phyloP scores from a whole-genome alignment of 2,113 vertebrate species.

The Lepus timidus region DNA sequence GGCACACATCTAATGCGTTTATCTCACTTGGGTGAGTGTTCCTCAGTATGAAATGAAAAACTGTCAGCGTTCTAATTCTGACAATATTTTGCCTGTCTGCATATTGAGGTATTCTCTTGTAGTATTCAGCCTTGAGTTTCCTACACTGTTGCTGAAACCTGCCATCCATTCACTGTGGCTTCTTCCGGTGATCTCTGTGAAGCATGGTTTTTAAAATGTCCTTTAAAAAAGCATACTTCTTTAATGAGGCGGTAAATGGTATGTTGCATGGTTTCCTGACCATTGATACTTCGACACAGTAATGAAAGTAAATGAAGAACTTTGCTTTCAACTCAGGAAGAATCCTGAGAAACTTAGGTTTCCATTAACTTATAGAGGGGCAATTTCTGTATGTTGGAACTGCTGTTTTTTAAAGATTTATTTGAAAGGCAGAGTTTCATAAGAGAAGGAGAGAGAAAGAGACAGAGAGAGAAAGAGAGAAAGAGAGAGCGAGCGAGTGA shows the following conservation, averaged over 20 bases:
- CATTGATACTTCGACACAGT: slow-evolving; percentile 43
- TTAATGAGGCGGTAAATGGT: slow-evolving; percentile 64
- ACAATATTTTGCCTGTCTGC: not conserved
- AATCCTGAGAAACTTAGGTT: slow-evolving; percentile 56
- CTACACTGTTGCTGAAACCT: not conserved
- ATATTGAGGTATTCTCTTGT: not conserved
- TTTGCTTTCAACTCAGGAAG: slow-evolving; percentile 58
- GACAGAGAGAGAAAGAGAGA: too few species aligned
- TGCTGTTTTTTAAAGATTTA: not conserved
- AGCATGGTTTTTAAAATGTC: slow-evolving; percentile 30
- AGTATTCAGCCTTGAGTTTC: slow-evolving; percentile 3
- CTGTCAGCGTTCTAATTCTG: not conserved
- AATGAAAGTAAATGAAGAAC: slow-evolving; percentile 62
- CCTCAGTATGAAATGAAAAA: not conserved
- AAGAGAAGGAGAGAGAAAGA: too few species aligned
- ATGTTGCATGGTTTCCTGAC: not conserved
- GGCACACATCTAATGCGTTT: not conserved
- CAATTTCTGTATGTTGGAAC: not conserved
- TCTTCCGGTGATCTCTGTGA: slow-evolving; percentile 19
- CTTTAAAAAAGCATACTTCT: slow-evolving; percentile 50
- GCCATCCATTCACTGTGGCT: slow-evolving; percentile 18
- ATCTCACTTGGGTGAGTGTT: not conserved
- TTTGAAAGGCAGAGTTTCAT: too few species aligned
- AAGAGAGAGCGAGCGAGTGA: too few species aligned
- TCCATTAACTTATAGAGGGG: slow-evolving; percentile 51